Evolutionary conservation across 2,888 invertebrate genomes (phyloP).

Genomic region (Baccha elongata): DNA sequence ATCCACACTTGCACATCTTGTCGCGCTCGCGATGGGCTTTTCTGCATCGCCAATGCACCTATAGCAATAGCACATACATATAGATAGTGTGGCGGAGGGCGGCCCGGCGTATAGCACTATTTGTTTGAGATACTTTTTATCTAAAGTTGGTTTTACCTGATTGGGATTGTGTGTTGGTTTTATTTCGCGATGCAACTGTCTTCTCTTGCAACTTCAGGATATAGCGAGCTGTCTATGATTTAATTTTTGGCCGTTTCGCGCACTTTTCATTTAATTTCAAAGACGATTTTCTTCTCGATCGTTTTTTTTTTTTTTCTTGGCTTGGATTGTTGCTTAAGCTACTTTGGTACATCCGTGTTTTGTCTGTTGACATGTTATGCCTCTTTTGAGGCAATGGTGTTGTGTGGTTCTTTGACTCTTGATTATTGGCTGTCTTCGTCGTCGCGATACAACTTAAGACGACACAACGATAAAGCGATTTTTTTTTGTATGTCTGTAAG

Average conservation of each 20-base stretch:
- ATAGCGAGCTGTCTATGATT: slow-evolving; percentile 59
- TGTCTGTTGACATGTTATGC: slow-evolving; percentile 67
- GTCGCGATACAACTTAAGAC: slow-evolving; percentile 22
- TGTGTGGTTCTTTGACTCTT: slow-evolving; percentile 68
- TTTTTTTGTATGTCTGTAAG: slow-evolving; percentile 64
- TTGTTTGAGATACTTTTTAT: slow-evolving; percentile 72
- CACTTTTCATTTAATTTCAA: slow-evolving; percentile 56
- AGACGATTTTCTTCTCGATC: slow-evolving; percentile 53
- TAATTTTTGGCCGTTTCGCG: slow-evolving; percentile 67
- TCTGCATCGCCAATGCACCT: background rate
- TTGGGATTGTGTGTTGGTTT: slow-evolving; percentile 56
- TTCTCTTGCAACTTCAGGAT: slow-evolving; percentile 64
- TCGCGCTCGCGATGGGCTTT: slow-evolving; percentile 39
- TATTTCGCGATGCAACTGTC: slow-evolving; percentile 35
- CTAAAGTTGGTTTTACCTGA: slow-evolving; percentile 60
- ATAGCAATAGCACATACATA: no score
- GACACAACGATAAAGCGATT: slow-evolving; percentile 9
- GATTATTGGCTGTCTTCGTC: slow-evolving; percentile 42
- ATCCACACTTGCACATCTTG: slow-evolving; percentile 36
- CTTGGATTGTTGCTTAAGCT: slow-evolving; percentile 65
- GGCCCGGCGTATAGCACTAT: slow-evolving; percentile 66
- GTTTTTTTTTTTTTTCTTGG: slow-evolving; percentile 34
- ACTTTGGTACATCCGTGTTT: slow-evolving; percentile 69
- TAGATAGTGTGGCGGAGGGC: slow-evolving; percentile 44
- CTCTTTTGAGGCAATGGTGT: slow-evolving; percentile 52